These are phyloP conservation scores for Bombus pascuorum DNA, from an alignment of 1,140 invertebrate species.

Conservation along the genomic window DNA sequence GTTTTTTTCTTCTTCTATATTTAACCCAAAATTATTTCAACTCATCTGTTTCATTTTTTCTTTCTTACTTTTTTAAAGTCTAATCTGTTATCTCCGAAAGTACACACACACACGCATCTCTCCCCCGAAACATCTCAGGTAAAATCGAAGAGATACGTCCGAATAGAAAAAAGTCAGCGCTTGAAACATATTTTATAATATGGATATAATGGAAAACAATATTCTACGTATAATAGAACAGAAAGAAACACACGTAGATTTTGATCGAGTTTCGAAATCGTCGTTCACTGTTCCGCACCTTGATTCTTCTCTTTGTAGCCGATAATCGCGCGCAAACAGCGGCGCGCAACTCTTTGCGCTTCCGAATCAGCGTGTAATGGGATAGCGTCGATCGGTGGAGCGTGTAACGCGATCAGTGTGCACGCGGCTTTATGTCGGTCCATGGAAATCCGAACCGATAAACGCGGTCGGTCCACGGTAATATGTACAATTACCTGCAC, in stretches of 20 bases:
- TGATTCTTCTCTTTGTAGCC: neutral
- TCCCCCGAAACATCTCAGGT: too few relatives aligned
- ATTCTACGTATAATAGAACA: neutral
- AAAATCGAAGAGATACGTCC: too few relatives aligned
- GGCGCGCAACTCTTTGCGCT: conserved; percentile 26
- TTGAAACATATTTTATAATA: too few relatives aligned
- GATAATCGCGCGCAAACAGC: conserved; percentile 42
- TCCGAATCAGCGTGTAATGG: conserved; percentile 35
- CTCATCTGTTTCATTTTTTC: neutral
- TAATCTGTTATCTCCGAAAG: neutral
- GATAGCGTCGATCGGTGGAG: conserved; percentile 22
- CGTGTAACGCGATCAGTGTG: conserved; percentile 33
- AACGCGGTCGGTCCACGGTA: neutral
- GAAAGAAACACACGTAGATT: neutral
- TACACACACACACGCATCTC: too few relatives aligned
- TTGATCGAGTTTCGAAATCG: neutral
- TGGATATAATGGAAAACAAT: too few relatives aligned
- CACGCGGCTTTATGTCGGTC: conserved; percentile 37
- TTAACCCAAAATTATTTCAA: neutral
- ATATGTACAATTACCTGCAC: conserved; percentile 18
- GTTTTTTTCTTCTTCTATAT: neutral
- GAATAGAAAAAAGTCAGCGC: too few relatives aligned
- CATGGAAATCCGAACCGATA: conserved; percentile 32
- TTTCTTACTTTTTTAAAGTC: neutral
- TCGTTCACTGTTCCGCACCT: neutral